Evolutionary conservation across 2,888 invertebrate species (phyloP), one percentile per base, ranked within the genome.

Genomic region (Sphinx pinastri): DNA sequence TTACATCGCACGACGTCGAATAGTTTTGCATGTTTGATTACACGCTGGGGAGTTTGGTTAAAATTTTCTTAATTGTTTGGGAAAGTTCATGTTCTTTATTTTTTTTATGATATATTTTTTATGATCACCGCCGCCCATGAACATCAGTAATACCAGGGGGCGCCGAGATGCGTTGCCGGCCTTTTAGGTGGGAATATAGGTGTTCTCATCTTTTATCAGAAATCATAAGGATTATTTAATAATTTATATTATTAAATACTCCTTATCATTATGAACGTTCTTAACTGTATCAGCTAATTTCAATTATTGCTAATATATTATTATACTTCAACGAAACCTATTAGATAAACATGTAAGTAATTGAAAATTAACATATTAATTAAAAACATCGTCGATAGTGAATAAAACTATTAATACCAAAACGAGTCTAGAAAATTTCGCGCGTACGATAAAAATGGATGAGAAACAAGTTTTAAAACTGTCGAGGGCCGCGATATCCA

Each of bases 11-110:
- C 63, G 63, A 63, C 14, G 58, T 38, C 49, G 47, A 63, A 14
- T 63, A 47, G 49, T 47, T 63, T 63, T 63, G 63, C 49, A 63
- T 63, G 19, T 63, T 63, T 63, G 47, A 63, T 63, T 63, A 49
- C 47, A 63, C 63, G 19, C 13, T 19, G 45, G 16, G 13, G 49
- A 49, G 13, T 63, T 47, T 7, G 49, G 47, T 63, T 63, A 11
- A 16, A 49, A 63, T 63, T 60, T n/a, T 63, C 47, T 63, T 19
- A 19, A 49, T 49, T 63, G 63, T 47, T 49, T 63, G 47, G 60
- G 60, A 63, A 63, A 63, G 60, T 63, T 63, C 12, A 19, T 60
- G 7, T 54, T 54, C 16, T 16, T n/a, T 54, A 54, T 52, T 12
- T 52, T n/a, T n/a, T n/a, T n/a, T n/a, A n/a, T n/a, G n/a, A n/a